A percentile compares a stretch with the other conserved stretches of the same genome.
Evolutionary conservation across 1,140 invertebrate species (phyloP).

Genomic region (Pseudomyrmex gracilis): DNA sequence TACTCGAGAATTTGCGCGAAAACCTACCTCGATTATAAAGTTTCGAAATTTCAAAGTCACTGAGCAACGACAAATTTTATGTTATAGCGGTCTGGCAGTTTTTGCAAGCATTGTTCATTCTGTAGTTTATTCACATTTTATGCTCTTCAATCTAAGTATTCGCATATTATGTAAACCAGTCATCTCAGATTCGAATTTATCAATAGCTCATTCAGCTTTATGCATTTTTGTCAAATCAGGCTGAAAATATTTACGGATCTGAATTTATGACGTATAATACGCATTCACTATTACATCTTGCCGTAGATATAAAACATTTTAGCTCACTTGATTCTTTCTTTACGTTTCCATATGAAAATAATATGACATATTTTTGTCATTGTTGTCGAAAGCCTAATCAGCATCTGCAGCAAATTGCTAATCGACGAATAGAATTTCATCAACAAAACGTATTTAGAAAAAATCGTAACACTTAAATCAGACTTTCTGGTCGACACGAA

Average conservation of each 20-base stretch:
- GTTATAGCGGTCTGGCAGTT: no score
- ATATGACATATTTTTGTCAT: not conserved
- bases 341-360: not conserved
- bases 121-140: no score
- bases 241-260: not conserved
- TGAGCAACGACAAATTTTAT: no score
- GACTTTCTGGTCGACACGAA: not conserved
- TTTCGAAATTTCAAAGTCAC: no score
- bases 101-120: no score
- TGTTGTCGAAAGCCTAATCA: constrained; percentile 2
- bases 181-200: no score
- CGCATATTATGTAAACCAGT: no score
- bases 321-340: not conserved
- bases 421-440: not conserved
- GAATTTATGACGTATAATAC: not conserved
- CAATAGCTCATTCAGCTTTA: no score
- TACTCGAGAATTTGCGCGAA: no score
- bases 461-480: not conserved
- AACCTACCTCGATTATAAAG: no score
- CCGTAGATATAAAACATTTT: not conserved
- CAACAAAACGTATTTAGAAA: not conserved
- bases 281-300: not conserved
- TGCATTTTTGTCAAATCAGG: no score
- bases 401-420: constrained; percentile 14
- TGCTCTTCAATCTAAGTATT: no score